These are phyloP conservation scores for Elysia crispata DNA, from an alignment of 2,888 invertebrate species.

Conservation along the genomic window DNA sequence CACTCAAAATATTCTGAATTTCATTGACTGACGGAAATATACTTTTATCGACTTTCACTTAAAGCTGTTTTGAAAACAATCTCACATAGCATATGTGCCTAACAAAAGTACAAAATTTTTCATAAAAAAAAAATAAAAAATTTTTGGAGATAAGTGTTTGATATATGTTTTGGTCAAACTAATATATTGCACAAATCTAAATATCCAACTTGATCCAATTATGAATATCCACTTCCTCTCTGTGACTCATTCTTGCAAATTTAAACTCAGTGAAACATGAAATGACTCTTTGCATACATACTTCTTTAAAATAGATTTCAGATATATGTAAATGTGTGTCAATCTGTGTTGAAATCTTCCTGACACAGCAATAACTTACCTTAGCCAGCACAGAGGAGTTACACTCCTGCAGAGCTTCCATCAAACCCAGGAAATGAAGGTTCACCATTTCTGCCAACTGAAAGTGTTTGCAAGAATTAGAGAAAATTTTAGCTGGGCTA, in stretches of 20 bases:
- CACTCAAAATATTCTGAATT: no score
- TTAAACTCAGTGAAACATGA: neutral
- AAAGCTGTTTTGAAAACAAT: no score
- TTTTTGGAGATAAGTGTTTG: no score
- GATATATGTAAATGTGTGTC: neutral
- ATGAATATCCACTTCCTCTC: neutral
- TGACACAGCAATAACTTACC: slow-evolving; percentile 77
- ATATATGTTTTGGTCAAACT: neutral
- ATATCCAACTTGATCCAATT: neutral
- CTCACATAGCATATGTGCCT: no score
- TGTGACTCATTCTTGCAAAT: neutral
- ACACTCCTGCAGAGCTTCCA: slow-evolving; percentile 96
- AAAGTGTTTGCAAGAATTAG: neutral
- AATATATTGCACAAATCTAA: neutral
- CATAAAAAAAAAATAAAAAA: no score
- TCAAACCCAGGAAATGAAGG: slow-evolving; percentile 94
- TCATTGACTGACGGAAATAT: no score
- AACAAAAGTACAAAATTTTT: no score
- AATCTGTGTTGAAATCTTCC: neutral
- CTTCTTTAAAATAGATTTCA: neutral
- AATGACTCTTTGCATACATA: neutral
- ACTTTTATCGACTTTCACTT: no score
- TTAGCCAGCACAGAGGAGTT: slow-evolving; percentile 94
- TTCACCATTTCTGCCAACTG: slow-evolving; percentile 98
- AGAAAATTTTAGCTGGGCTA: no score